phyloP scores from a whole-genome alignment of 2,888 invertebrate genomes.

The Sceliomorpha sp. region DNA sequence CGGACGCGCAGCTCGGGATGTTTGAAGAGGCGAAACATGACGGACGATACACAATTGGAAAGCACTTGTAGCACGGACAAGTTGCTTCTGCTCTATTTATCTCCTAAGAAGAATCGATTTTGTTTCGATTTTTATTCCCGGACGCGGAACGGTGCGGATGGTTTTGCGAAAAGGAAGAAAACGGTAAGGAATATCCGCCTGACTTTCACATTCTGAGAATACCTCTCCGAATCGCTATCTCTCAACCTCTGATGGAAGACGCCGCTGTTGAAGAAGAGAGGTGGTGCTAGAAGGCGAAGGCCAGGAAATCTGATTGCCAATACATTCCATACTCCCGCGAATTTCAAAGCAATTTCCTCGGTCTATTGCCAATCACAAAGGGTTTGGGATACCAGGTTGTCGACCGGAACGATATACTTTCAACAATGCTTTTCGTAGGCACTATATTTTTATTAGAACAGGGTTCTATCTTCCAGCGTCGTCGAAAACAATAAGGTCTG shows the following conservation, averaged over 20 bases:
- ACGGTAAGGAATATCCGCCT: constrained; percentile 30
- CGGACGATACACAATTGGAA: too few species aligned
- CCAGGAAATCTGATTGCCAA: constrained; percentile 75
- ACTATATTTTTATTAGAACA: constrained; percentile 28
- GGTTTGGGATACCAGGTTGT: constrained; percentile 68
- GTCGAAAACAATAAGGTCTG: constrained; percentile 23
- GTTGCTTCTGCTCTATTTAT: too few species aligned
- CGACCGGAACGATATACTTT: constrained; percentile 67
- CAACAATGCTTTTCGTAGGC: constrained; percentile 61
- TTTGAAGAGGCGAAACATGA: too few species aligned
- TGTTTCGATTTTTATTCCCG: constrained; percentile 42
- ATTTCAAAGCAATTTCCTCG: constrained; percentile 75
- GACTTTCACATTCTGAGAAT: constrained; percentile 65
- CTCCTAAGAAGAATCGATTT: constrained; percentile 20
- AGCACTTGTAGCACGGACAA: too few species aligned
- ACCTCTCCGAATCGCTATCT: constrained; percentile 51
- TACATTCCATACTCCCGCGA: constrained; percentile 72
- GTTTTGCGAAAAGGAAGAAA: constrained; percentile 28
- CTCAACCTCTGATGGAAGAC: constrained; percentile 47
- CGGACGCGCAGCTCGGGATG: too few species aligned
- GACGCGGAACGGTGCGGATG: constrained; percentile 1
- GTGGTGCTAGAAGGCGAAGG: constrained; percentile 51
- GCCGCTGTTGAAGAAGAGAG: constrained; percentile 31
- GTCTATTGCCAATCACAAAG: constrained; percentile 75
- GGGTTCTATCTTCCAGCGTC: constrained; percentile 28